Evolutionary conservation across 2,113 vertebrate genomes (phyloP).

Genomic region (Pterocles burchelli): DNA sequence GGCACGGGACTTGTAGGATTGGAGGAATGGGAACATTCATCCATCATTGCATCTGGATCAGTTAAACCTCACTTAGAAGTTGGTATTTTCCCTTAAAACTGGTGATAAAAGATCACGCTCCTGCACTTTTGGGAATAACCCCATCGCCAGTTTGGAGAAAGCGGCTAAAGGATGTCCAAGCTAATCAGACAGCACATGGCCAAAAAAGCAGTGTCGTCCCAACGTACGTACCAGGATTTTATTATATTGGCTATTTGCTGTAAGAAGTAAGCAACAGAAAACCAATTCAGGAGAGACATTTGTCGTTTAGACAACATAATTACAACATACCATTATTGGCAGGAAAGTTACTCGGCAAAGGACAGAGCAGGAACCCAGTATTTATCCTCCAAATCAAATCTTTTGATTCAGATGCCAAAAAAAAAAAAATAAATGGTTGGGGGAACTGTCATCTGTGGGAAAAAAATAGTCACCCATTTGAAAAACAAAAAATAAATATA

Average conservation of each 20-base stretch:
- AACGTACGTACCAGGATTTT: accelerated
- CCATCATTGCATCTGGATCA: accelerated
- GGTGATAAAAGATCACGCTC: neutral
- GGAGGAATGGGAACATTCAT: neutral
- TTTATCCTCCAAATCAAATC: neutral
- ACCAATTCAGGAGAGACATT: neutral
- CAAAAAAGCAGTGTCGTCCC: neutral
- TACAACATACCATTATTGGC: neutral
- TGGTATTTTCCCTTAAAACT: neutral
- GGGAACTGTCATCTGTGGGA: neutral
- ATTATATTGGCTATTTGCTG: neutral
- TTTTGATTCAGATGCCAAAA: neutral
- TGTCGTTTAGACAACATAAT: neutral
- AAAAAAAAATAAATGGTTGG: neutral
- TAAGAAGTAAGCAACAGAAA: neutral
- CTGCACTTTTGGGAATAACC: neutral
- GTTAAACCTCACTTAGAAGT: neutral
- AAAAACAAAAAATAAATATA: neutral
- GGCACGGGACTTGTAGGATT: no score
- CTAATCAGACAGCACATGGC: accelerated
- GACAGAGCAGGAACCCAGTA: neutral
- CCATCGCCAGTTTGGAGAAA: neutral
- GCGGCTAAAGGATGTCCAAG: accelerated
- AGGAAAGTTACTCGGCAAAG: neutral
- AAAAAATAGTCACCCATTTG: neutral